Base-by-base conservation (phyloP, 2,113 vertebrate genomes). In the Eptesicus fuscus region DNA sequence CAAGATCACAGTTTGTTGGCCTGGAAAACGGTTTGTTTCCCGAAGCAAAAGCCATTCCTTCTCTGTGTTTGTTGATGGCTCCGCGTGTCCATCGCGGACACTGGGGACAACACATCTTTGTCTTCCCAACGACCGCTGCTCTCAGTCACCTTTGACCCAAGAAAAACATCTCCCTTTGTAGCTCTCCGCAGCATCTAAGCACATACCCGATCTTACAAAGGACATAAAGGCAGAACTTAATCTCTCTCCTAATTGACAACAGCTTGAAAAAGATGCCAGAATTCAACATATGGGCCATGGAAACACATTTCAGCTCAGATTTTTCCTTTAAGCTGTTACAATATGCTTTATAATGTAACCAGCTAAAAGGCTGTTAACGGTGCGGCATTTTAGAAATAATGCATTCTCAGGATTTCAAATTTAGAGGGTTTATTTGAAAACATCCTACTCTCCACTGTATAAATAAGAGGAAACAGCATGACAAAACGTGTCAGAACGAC, bases 1-100 rank as follows among this genome's bases (percentile, higher is more conserved):
- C 96, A 95, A 97, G 98, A 96, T 91, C 93, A 96, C 97, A 97
- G 97, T 97, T 97, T 98, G 96, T 92, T 97, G 96, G 97, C 96
- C 97, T 93, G 88, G 96, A 96, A 97, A 98, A 97, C 67, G 78
- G 96, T 97, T 97, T 96, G 96, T 98, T 97, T 95, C 82, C 91
- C 79, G 92, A 95, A 97, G 98, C 96, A 98, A 97, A 98, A 90
- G 95, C 87, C 97, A 97, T 93, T 97, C 96, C 96, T 92, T 92
- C 83, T 98, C 95, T 97, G 90, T 97, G 35, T 97, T 96, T 96
- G 97, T 77, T 87, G 93, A 92, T 16, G 90, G 96, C 17, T 17
- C 28, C 0, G 3, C 37, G 17, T 10, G 17, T 85, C 95, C 88
- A 88, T 83, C 71, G 14, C 0, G 42, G 76, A 95, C 61, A 85